Conservation (phyloP, 1,140 invertebrate species). For the Grapholita molesta region DNA sequence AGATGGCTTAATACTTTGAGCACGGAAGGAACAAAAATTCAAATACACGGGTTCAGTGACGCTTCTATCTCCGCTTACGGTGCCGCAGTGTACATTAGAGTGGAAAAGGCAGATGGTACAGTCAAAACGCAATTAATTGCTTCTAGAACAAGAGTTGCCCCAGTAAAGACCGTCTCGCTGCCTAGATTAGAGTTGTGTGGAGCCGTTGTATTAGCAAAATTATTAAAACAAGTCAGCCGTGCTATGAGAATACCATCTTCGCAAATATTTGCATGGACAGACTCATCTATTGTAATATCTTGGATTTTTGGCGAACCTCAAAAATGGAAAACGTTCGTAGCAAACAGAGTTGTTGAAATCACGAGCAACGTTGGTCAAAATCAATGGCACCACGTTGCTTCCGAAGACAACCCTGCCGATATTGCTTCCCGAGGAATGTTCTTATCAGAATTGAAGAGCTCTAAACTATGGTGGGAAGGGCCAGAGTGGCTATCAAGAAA, state of each 20-base stretch:
- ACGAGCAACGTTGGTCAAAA: slow-evolving; percentile 24
- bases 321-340: slow-evolving; percentile 49
- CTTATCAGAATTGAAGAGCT: slow-evolving; percentile 26
- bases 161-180: slow-evolving; percentile 43
- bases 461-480: slow-evolving; percentile 53
- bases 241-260: slow-evolving; percentile 34
- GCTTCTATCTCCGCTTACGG: slow-evolving; percentile 42
- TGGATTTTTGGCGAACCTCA: slow-evolving; percentile 49
- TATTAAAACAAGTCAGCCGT: slow-evolving; percentile 23
- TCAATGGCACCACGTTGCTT: slow-evolving; percentile 63
- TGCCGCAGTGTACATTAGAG: slow-evolving; percentile 39
- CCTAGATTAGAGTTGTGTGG: slow-evolving; percentile 50
- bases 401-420: slow-evolving; percentile 69
- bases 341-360: slow-evolving; percentile 60
- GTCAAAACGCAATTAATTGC: slow-evolving; percentile 23
- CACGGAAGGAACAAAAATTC: slow-evolving; percentile 10
- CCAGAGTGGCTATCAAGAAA: slow-evolving; percentile 30
- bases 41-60: slow-evolving; percentile 39
- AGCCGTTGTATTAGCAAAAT: slow-evolving; percentile 36
- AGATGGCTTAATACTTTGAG: slow-evolving; percentile 17
- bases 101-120: slow-evolving; percentile 2
- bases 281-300: slow-evolving; percentile 58
- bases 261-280: slow-evolving; percentile 50
- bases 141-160: slow-evolving; percentile 42
- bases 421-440: slow-evolving; percentile 52